A percentile compares a stretch with the other conserved stretches of the same genome.
Conservation (phyloP, 2,797 vertebrate species). For the Spondyliosoma cantharus region DNA sequence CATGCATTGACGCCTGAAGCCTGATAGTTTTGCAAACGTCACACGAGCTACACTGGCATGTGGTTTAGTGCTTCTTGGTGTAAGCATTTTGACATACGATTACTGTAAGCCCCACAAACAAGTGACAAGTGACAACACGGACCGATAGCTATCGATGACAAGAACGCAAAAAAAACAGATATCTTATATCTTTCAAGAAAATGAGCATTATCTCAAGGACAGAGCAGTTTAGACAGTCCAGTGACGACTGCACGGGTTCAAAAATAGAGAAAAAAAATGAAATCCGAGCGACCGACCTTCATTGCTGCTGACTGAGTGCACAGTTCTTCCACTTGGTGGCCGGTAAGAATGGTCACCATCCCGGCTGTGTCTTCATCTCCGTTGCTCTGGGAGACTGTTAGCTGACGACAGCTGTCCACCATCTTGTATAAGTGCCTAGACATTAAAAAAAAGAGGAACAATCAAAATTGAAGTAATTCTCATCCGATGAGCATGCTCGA, state of each 20-base stretch:
- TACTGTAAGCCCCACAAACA: too few relatives aligned
- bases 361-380: slow-evolving; percentile 94
- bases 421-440: slow-evolving; percentile 96
- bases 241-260: not conserved
- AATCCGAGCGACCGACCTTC: slow-evolving; percentile 87
- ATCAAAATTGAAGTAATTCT: not conserved
- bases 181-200: not conserved
- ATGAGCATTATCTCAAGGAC: not conserved
- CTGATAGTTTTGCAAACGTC: too few relatives aligned
- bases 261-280: not conserved
- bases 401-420: slow-evolving; percentile 95
- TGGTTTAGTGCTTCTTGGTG: too few relatives aligned
- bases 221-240: not conserved
- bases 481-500: accelerated
- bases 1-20: too few relatives aligned
- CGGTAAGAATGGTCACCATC: slow-evolving; percentile 97
- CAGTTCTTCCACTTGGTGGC: slow-evolving; percentile 87
- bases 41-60: too few relatives aligned
- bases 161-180: too few relatives aligned
- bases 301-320: slow-evolving; percentile 85
- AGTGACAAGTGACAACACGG: too few relatives aligned
- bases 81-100: too few relatives aligned
- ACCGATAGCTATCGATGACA: too few relatives aligned
- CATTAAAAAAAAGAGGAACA: not conserved
- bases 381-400: slow-evolving; percentile 91